Evolutionary conservation across 2,888 invertebrate genomes (phyloP).

Genomic region (Lepeophtheirus nordmannii): DNA sequence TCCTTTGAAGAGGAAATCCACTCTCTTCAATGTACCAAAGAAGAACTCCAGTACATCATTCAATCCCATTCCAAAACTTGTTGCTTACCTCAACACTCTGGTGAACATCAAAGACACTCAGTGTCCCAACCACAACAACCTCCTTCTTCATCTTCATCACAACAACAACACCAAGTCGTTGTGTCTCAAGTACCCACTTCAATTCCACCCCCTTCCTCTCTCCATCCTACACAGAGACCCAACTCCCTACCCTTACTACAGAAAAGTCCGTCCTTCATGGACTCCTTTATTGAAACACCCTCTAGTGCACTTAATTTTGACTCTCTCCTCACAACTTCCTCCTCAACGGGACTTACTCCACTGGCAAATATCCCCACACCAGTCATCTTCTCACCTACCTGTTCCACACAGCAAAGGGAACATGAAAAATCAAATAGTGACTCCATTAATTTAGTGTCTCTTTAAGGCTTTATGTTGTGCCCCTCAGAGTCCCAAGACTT

Average conservation of each 20-base stretch:
- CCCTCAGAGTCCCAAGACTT: too few relatives aligned
- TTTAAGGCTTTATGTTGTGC: not conserved
- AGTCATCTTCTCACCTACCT: conserved; percentile 16
- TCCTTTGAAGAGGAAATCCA: conserved; percentile 62
- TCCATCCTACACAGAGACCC: conserved; percentile 5
- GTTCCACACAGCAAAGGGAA: conserved; percentile 18
- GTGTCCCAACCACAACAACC: not conserved
- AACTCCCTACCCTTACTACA: not conserved
- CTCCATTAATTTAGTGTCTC: not conserved
- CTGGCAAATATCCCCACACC: conserved; percentile 21
- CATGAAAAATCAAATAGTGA: not conserved
- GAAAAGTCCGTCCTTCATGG: not conserved
- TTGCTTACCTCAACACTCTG: not conserved
- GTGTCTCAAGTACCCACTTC: not conserved
- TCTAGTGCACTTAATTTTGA: conserved; percentile 15
- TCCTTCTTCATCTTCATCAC: too few relatives aligned
- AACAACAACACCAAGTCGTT: too few relatives aligned
- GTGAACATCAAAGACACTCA: too few relatives aligned
- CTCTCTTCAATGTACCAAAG: conserved; percentile 52
- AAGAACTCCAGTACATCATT: conserved; percentile 61
- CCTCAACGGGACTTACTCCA: conserved; percentile 13
- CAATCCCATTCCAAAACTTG: conserved; percentile 47
- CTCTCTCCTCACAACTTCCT: not conserved
- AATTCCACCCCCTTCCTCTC: not conserved
- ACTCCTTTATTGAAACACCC: conserved; percentile 15